Evolutionary conservation across 1,140 invertebrate genomes (phyloP).

Genomic region (Lanistes nyassanus): DNA sequence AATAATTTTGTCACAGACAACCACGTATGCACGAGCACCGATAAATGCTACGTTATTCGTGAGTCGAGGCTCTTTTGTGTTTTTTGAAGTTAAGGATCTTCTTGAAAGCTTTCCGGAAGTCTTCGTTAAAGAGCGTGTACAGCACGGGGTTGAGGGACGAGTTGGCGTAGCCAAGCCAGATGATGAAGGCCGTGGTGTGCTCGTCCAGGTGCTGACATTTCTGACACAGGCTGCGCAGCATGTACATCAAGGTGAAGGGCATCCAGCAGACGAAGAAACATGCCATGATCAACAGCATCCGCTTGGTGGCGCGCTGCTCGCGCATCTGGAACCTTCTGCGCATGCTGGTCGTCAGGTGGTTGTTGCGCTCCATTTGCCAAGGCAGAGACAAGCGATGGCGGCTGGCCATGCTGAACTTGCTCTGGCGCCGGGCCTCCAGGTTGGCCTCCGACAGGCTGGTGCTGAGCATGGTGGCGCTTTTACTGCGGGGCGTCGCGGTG

Average conservation of each 20-base stretch:
- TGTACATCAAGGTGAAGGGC: slow-evolving; percentile 90
- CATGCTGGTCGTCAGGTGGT: slow-evolving; percentile 47
- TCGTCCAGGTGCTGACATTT: slow-evolving; percentile 53
- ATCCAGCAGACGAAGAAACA: slow-evolving; percentile 99
- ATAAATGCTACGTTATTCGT: not conserved
- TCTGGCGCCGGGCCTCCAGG: not conserved
- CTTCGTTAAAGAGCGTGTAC: slow-evolving; percentile 98
- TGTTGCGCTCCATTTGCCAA: slow-evolving; percentile 30
- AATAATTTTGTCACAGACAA: too few relatives aligned
- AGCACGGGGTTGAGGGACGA: slow-evolving; percentile 95
- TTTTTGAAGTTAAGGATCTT: slow-evolving; percentile 38
- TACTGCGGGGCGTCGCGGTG: slow-evolving; percentile 18
- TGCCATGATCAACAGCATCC: slow-evolving; percentile 97
- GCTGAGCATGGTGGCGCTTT: slow-evolving; percentile 33
- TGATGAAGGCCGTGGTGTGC: slow-evolving; percentile 59
- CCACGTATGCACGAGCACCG: too few relatives aligned
- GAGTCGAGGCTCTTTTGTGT: not conserved
- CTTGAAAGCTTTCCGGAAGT: slow-evolving; percentile 95
- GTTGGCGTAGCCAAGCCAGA: slow-evolving; percentile 98
- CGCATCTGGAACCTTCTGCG: slow-evolving; percentile 71
- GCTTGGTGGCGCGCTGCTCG: slow-evolving; percentile 95
- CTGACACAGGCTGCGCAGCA: slow-evolving; percentile 57
- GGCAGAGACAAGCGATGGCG: slow-evolving; percentile 27
- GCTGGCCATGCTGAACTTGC: slow-evolving; percentile 5
- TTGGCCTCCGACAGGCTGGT: not conserved